phyloP scores from a whole-genome alignment of 2,113 vertebrate species.

The Camelus dromedarius region DNA sequence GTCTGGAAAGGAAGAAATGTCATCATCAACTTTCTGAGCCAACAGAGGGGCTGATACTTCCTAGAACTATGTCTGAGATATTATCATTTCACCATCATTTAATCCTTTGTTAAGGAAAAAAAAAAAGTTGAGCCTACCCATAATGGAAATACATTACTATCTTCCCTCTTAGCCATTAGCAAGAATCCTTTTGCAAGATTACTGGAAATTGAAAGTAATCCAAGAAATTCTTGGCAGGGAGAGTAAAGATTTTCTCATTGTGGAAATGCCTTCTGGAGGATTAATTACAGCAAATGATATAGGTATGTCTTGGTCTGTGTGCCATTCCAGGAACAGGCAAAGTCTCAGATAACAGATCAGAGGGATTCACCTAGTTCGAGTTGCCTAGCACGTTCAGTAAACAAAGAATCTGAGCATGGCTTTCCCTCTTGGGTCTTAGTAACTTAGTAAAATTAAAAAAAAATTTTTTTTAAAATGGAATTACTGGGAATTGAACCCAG shows the following conservation, averaged over 20 bases:
- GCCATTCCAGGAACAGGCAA: background rate
- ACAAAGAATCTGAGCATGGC: background rate
- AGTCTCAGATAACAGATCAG: background rate
- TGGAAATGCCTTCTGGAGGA: background rate
- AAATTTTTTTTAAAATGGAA: too few relatives aligned
- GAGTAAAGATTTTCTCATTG: background rate
- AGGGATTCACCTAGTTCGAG: background rate
- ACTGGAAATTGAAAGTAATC: slow-evolving; percentile 49
- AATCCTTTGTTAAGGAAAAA: slow-evolving; percentile 41
- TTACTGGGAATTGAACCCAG: too few relatives aligned
- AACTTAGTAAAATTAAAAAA: too few relatives aligned
- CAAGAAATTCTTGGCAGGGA: slow-evolving; percentile 38
- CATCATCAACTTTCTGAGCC: background rate
- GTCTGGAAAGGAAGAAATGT: slow-evolving; percentile 67
- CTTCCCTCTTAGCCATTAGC: background rate
- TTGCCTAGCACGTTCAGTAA: background rate
- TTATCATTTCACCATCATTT: background rate
- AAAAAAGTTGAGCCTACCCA: background rate
- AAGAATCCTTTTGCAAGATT: slow-evolving; percentile 25
- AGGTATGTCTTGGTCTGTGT: background rate
- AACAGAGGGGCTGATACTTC: background rate
- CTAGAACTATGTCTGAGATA: background rate
- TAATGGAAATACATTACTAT: background rate
- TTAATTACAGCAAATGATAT: background rate
- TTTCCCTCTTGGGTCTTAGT: background rate